Evolutionary conservation across 2,113 vertebrate species (phyloP).

Genomic region (Antigone vipio): DNA sequence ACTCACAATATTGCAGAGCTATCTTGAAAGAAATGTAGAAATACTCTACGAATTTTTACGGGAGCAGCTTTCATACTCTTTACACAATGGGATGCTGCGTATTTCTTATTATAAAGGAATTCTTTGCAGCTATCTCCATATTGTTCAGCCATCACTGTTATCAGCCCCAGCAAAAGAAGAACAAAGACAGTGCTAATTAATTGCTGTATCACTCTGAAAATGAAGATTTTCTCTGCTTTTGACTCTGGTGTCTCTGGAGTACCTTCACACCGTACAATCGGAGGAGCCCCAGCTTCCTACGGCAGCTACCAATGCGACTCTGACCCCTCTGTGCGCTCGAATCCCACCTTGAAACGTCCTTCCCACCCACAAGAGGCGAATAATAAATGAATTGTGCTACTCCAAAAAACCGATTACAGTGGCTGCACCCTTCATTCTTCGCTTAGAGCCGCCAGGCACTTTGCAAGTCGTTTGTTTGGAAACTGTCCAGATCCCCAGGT

Average conservation of each 20-base stretch:
- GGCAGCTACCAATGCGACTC: not conserved
- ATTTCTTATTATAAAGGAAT: not conserved
- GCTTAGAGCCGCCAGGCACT: too few species aligned
- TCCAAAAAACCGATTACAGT: not conserved
- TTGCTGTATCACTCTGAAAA: not conserved
- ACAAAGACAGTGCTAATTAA: not conserved
- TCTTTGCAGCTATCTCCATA: not conserved
- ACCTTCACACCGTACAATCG: not conserved
- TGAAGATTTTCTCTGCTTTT: not conserved
- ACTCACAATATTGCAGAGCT: not conserved
- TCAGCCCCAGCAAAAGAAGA: not conserved
- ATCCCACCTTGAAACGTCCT: not conserved
- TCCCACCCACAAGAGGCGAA: not conserved
- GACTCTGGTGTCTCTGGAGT: not conserved
- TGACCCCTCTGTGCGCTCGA: accelerated
- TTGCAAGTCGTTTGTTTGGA: not conserved
- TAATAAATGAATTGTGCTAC: not conserved
- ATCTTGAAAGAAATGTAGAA: not conserved
- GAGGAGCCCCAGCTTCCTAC: not conserved
- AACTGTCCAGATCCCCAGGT: not conserved
- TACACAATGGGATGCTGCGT: not conserved
- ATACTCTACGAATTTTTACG: not conserved
- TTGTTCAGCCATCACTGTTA: not conserved
- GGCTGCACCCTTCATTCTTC: not conserved
- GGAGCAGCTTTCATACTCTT: not conserved